Conservation (phyloP, 2,888 invertebrate species). For the Drosophila putrida region DNA sequence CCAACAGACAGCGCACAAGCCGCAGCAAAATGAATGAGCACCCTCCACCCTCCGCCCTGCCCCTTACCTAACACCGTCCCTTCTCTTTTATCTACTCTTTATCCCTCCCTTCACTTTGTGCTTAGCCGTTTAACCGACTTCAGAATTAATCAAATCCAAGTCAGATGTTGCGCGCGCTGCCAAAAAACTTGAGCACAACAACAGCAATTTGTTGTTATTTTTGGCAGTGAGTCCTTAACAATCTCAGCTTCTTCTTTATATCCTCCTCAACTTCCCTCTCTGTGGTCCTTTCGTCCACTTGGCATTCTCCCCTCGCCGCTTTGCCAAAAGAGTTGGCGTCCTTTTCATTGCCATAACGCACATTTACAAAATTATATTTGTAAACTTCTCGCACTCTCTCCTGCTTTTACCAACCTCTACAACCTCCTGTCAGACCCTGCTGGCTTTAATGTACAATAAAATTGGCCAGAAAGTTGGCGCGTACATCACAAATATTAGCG, state of each 20-base stretch:
- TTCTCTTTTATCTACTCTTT: neutral
- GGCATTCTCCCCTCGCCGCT: constrained; percentile 29
- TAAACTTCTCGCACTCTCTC: constrained; percentile 64
- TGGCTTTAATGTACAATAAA: constrained; percentile 76
- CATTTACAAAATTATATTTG: constrained; percentile 79
- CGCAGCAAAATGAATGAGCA: constrained; percentile 73
- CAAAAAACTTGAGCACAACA: constrained; percentile 74
- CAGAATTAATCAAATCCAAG: constrained; percentile 78
- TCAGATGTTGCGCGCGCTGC: constrained; percentile 78
- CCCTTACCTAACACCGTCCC: neutral
- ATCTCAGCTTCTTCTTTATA: constrained; percentile 2
- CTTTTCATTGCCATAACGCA: constrained; percentile 77
- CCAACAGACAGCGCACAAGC: constrained; percentile 69
- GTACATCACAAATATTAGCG: constrained; percentile 79
- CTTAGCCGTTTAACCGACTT: constrained; percentile 79
- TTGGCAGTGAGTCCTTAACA: constrained; percentile 54
- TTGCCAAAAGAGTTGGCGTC: constrained; percentile 64
- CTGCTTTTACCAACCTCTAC: neutral
- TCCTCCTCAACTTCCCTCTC: neutral
- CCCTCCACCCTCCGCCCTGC: neutral
- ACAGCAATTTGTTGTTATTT: constrained; percentile 71
- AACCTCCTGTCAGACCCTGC: constrained; percentile 15
- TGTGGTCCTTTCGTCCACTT: constrained; percentile 26
- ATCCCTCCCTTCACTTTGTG: constrained; percentile 16
- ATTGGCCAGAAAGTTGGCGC: constrained; percentile 73